phyloP scores from a whole-genome alignment of 2,113 vertebrate genomes.

The Cyanoramphus novaezelandiae region DNA sequence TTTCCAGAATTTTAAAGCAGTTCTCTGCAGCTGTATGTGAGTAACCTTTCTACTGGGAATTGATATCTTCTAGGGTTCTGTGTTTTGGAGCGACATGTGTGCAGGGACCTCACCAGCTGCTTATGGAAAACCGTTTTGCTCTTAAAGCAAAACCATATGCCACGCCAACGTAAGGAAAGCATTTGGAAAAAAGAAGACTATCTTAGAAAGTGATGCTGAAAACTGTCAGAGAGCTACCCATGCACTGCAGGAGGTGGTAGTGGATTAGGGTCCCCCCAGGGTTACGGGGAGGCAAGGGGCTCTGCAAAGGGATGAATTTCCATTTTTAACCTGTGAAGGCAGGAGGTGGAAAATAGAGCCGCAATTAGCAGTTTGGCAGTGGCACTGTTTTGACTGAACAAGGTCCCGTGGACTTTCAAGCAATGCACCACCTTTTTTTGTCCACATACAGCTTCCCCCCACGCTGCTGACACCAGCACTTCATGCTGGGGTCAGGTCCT shows the following conservation, averaged over 20 bases:
- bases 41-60: conserved; percentile 11
- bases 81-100: background rate
- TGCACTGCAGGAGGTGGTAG: background rate
- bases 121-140: conserved; percentile 36
- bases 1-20: background rate
- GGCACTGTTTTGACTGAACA: conserved; percentile 2
- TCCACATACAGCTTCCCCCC: background rate
- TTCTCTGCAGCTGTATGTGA: conserved; percentile 20
- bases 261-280: background rate
- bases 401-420: background rate
- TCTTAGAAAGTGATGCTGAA: conserved; percentile 30
- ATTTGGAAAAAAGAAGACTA: conserved; percentile 45
- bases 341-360: background rate
- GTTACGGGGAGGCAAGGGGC: background rate
- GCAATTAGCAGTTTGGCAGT: background rate
- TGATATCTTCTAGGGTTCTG: background rate
- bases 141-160: conserved; percentile 69
- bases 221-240: conserved; percentile 1
- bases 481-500: background rate
- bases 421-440: background rate
- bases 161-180: conserved; percentile 15
- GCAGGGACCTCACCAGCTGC: conserved; percentile 27
- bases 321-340: background rate
- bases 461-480: background rate
- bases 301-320: background rate